These are phyloP conservation scores for Calyptomena viridis DNA, from an alignment of 2,113 vertebrate species.

Conservation along the genomic window DNA sequence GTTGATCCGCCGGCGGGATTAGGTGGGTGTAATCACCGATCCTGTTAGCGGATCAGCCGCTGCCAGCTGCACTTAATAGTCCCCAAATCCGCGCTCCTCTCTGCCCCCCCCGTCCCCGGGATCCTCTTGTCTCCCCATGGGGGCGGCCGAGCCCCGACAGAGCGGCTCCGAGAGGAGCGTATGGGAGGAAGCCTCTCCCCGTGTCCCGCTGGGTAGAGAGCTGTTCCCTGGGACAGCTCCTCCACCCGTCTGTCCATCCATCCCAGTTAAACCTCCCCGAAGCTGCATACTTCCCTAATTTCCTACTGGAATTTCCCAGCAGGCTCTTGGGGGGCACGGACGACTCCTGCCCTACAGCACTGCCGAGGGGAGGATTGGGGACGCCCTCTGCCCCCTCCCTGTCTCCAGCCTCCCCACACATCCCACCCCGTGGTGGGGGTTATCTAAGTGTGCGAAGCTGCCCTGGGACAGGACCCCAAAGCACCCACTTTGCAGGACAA, in stretches of 20 bases:
- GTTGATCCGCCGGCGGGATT: neutral
- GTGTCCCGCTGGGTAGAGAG: neutral
- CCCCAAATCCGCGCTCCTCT: neutral
- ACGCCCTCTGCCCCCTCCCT: accelerated
- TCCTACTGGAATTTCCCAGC: neutral
- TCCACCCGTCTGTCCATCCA: neutral
- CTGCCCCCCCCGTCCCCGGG: neutral
- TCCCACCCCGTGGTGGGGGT: neutral
- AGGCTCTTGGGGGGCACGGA: neutral
- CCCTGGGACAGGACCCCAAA: neutral
- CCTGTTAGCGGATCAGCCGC: constrained; percentile 49
- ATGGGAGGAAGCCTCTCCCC: neutral
- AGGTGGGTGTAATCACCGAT: constrained; percentile 53
- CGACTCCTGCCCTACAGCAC: neutral
- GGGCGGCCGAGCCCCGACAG: neutral
- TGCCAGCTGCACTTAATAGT: constrained; percentile 22
- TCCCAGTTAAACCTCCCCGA: accelerated
- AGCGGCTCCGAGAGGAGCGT: neutral
- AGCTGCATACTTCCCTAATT: neutral
- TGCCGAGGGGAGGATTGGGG: neutral
- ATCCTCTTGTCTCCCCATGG: no score
- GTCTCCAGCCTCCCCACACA: no score
- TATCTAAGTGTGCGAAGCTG: accelerated
- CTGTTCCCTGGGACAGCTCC: neutral
- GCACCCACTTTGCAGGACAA: neutral